Base-by-base conservation (phyloP, 2,113 vertebrate genomes). In the Geothlypis trichas region DNA sequence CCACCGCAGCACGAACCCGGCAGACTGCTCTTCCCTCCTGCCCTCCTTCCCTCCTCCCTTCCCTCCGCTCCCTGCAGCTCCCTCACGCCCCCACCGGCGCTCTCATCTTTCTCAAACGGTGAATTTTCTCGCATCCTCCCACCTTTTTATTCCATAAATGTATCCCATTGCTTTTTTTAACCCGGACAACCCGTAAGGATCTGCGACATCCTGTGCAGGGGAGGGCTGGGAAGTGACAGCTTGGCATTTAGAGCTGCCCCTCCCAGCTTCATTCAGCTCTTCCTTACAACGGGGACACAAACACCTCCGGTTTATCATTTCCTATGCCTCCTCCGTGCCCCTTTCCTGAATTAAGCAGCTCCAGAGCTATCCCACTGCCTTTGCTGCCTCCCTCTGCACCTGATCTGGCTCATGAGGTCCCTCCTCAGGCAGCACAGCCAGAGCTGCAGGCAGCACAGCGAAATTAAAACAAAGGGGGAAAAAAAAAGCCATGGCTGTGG, bases 61-160 rank as follows among this genome's bases (percentile, higher is more conserved):
- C 49, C 68, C 90, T 68, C 81, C 1, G 1, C 78, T 68, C 69
- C 74, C 46, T 3, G 17, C 78, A 58, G 35, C 41, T 57, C 85
- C 69, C 58, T 87, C 82, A 13, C 66, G 8, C 81, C 66, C 77
- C 66, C 84, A 51, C 49, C 23, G 62, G 28, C 58, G 49, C 78
- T 68, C 84, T 87, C 61, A 4, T 84, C 82, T 65, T 78, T 59
- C 82, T 54, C 85, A 54, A 41, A 6, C 75, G 6, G 49, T 37
- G 49, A 84, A 75, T 90, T 92, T 85, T 69, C 90, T 90, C 95
- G 69, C 75, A 30, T 94, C 94, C 94, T 88, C 94, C 95, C 82
- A 95, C 95, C 31, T 52, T 91, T 83, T 52, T 21, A 39, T 93
- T 88, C 92, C 79, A 71, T 44, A 85, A 95, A 94, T 73, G 35